Evolutionary conservation across 2,797 vertebrate genomes (phyloP).

Genomic region (Calcarius lapponicus): DNA sequence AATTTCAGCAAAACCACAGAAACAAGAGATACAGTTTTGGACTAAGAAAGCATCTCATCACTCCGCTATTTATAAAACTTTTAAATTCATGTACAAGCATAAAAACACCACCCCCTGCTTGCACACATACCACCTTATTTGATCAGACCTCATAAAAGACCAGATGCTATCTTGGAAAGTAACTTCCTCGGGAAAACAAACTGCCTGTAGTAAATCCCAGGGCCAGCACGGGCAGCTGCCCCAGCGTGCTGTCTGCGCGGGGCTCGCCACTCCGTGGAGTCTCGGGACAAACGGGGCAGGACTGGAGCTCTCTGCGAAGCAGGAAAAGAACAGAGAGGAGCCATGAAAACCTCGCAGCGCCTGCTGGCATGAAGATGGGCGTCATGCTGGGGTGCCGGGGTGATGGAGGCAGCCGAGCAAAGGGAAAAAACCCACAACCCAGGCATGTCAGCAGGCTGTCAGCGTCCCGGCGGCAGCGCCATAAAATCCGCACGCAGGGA

Average conservation of each 20-base stretch:
- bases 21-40: not conserved
- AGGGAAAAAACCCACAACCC: not conserved
- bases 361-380: not conserved
- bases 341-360: not conserved
- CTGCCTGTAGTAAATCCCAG: constrained; percentile 4
- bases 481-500: not conserved
- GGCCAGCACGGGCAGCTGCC: not conserved
- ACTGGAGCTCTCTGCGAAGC: not conserved
- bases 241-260: accelerated
- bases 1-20: not conserved
- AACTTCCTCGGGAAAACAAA: constrained; percentile 46
- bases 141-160: constrained; percentile 56
- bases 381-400: not conserved
- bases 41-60: not conserved
- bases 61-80: not conserved
- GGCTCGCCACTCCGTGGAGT: not conserved
- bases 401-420: not conserved
- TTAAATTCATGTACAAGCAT: constrained; percentile 15
- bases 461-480: not conserved
- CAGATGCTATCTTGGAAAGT: constrained; percentile 36
- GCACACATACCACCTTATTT: constrained; percentile 45
- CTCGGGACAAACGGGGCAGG: not conserved
- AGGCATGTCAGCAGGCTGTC: constrained; percentile 19
- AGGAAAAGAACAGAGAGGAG: not conserved
- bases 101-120: not conserved